phyloP scores from a whole-genome alignment of 1,140 invertebrate species.

The Lordiphosa clarofinis region DNA sequence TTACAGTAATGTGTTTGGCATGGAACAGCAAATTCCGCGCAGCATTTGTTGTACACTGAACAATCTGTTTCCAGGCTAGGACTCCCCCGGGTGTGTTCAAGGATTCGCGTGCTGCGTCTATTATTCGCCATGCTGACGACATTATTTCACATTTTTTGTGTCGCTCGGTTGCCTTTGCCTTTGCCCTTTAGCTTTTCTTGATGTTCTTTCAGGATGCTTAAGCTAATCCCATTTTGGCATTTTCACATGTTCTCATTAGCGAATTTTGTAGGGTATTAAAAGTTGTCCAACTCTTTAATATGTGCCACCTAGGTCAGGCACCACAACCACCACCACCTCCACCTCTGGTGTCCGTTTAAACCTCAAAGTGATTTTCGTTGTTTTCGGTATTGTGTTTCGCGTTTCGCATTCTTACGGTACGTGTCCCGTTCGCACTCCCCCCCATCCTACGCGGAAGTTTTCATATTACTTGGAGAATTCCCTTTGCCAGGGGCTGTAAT shows the following conservation, averaged over 20 bases:
- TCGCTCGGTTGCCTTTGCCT: conserved; percentile 27
- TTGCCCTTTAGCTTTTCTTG: conserved; percentile 41
- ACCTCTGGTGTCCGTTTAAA: no score
- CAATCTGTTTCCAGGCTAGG: conserved; percentile 8
- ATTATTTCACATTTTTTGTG: conserved; percentile 44
- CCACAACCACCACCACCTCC: no score
- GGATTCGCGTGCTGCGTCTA: conserved; percentile 39
- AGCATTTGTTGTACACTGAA: background rate
- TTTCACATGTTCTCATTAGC: conserved; percentile 2
- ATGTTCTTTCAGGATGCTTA: conserved; percentile 31
- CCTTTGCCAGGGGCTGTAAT: no score
- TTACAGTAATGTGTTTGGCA: conserved; percentile 17
- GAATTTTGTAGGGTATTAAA: conserved; percentile 2
- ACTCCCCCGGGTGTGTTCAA: conserved; percentile 32
- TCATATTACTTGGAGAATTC: no score
- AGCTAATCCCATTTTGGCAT: conserved; percentile 14
- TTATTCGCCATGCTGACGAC: conserved; percentile 47
- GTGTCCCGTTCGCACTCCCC: no score
- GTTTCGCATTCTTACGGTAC: no score
- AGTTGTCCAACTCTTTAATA: no score
- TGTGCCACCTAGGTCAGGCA: no score
- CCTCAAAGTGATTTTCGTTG: no score
- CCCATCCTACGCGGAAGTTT: no score
- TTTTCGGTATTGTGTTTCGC: no score
- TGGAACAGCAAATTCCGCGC: conserved; percentile 15